Conservation (phyloP, 2,888 invertebrate species). For the Hirtodrosophila confusa region DNA sequence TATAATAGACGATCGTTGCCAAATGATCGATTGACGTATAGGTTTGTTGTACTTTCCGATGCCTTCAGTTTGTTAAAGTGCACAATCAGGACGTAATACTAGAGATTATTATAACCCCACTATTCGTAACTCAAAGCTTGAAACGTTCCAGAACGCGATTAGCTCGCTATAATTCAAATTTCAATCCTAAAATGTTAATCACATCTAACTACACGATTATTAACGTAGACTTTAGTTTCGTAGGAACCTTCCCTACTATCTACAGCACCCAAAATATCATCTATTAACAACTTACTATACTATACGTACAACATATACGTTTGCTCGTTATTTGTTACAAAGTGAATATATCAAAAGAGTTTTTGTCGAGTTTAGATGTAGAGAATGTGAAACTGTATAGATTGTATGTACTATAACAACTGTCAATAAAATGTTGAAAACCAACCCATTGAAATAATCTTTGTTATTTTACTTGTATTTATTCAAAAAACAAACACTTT, state of each 20-base stretch:
- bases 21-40: constrained; percentile 13
- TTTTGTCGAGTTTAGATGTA: constrained; percentile 44
- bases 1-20: constrained; percentile 44
- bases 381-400: constrained; percentile 41
- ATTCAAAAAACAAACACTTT: constrained; percentile 52
- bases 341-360: constrained; percentile 12
- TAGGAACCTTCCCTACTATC: neutral
- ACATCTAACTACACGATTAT: constrained; percentile 8
- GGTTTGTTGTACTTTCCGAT: constrained; percentile 9
- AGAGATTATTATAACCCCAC: constrained; percentile 17
- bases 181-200: neutral
- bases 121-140: constrained; percentile 5
- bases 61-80: constrained; percentile 36
- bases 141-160: constrained; percentile 1
- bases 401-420: constrained; percentile 25
- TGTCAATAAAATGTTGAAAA: constrained; percentile 42
- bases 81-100: constrained; percentile 48
- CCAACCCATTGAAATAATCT: constrained; percentile 1
- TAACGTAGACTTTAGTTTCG: constrained; percentile 1
- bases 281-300: constrained; percentile 15
- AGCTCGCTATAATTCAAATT: too few relatives aligned
- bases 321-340: constrained; percentile 68
- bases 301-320: constrained; percentile 50
- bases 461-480: constrained; percentile 42
- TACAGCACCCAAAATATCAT: constrained; percentile 12